Evolutionary conservation across 2,888 invertebrate genomes (phyloP).

Genomic region (Dryococelus australis): DNA sequence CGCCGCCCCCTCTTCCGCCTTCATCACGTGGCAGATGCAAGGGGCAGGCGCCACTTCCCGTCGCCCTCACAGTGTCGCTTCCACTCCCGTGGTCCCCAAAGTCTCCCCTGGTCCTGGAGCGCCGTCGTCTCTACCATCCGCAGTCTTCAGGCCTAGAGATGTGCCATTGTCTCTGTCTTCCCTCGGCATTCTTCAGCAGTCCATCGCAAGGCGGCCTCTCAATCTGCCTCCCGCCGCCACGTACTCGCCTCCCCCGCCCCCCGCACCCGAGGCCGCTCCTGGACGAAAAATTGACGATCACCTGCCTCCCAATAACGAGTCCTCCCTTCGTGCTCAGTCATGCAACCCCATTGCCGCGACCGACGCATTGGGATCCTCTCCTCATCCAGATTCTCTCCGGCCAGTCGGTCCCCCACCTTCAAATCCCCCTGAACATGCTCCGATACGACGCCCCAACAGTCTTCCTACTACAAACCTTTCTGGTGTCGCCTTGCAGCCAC

Average conservation of each 20-base stretch:
- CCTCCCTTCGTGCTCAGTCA: background rate
- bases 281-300: background rate
- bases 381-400: conserved; percentile 19
- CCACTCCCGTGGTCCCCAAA: conserved; percentile 55
- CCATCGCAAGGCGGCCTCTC: conserved; percentile 56
- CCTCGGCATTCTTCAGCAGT: conserved; percentile 57
- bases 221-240: conserved; percentile 55
- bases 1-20: conserved; percentile 46
- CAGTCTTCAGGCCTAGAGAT: conserved; percentile 39
- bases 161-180: conserved; percentile 50
- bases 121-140: conserved; percentile 42
- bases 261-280: conserved; percentile 17
- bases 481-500: too few relatives aligned
- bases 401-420: background rate
- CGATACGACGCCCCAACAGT: background rate
- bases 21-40: conserved; percentile 23
- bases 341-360: background rate
- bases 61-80: conserved; percentile 71
- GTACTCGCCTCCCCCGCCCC: conserved; percentile 19
- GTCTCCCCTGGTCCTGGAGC: background rate
- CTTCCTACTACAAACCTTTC: background rate
- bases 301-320: background rate
- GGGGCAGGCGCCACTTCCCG: conserved; percentile 55
- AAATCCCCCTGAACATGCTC: background rate
- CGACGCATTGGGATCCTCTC: conserved; percentile 25